phyloP scores from a whole-genome alignment of 2,888 invertebrate genomes.

The Conops quadrifasciatus region DNA sequence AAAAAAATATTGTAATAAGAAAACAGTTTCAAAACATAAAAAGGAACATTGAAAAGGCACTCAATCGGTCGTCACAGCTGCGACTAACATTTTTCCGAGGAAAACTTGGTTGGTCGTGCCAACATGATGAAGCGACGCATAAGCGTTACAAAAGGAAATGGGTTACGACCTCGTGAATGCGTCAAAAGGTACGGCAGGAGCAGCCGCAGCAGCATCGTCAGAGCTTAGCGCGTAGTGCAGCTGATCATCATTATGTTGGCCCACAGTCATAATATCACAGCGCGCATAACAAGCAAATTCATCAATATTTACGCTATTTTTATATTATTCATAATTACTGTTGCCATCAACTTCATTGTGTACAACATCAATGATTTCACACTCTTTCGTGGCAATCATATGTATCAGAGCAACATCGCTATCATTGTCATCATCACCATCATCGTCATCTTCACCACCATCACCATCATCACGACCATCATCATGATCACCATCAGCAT shows the following conservation, averaged over 20 bases:
- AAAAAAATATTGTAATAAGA: background rate
- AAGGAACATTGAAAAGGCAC: too few relatives aligned
- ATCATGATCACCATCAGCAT: background rate
- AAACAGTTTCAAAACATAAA: background rate
- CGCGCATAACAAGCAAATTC: too few relatives aligned
- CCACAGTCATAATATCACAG: too few relatives aligned
- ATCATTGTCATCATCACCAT: background rate
- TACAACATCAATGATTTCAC: slow-evolving; percentile 20
- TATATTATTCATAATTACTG: background rate
- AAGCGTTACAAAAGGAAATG: slow-evolving; percentile 51
- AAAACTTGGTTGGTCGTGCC: slow-evolving; percentile 29
- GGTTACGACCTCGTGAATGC: slow-evolving; percentile 59
- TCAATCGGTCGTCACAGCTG: slow-evolving; percentile 13
- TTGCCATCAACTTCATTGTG: slow-evolving; percentile 15
- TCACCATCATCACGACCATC: slow-evolving; percentile 23
- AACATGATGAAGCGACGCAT: slow-evolving; percentile 32
- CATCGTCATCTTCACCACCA: slow-evolving; percentile 28
- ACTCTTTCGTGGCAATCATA: background rate
- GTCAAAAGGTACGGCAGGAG: slow-evolving; percentile 40
- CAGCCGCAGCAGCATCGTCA: background rate
- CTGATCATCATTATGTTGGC: too few relatives aligned
- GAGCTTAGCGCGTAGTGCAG: too few relatives aligned
- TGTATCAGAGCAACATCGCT: background rate
- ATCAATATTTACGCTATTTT: background rate
- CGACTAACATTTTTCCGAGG: background rate